Conservation (phyloP, 2,113 vertebrate species). For the Athene noctua region DNA sequence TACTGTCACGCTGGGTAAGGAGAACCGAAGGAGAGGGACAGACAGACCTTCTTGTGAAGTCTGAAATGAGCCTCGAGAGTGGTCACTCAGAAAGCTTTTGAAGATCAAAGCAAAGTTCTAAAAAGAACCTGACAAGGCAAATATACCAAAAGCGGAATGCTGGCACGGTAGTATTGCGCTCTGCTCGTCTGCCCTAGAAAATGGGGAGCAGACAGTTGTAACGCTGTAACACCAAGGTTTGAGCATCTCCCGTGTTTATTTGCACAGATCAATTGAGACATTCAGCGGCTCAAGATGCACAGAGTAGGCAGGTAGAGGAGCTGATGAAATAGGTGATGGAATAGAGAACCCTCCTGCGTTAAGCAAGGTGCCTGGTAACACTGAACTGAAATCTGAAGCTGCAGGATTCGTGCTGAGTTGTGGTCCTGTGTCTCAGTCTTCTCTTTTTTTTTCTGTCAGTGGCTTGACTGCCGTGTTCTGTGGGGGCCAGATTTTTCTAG, state of each 20-base stretch:
- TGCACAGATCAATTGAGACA: neutral
- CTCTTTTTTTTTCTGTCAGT: neutral
- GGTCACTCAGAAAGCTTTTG: neutral
- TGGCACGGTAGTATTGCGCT: neutral
- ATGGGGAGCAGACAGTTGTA: neutral
- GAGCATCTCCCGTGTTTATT: neutral
- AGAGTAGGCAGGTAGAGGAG: neutral
- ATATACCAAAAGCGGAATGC: neutral
- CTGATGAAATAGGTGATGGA: neutral
- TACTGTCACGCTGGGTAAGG: neutral
- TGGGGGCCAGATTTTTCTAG: neutral
- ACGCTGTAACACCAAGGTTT: neutral
- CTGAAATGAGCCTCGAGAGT: neutral
- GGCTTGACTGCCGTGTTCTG: neutral
- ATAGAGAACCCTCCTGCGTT: neutral
- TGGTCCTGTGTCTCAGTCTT: accelerated
- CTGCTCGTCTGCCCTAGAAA: neutral
- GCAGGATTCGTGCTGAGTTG: neutral
- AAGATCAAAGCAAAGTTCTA: neutral
- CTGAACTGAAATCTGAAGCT: neutral
- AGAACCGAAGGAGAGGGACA: neutral
- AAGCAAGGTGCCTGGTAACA: neutral
- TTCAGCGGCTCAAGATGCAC: neutral
- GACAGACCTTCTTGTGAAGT: neutral
- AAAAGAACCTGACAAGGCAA: neutral